phyloP scores from a whole-genome alignment of 2,888 invertebrate genomes.

The Dasypolia templi region DNA sequence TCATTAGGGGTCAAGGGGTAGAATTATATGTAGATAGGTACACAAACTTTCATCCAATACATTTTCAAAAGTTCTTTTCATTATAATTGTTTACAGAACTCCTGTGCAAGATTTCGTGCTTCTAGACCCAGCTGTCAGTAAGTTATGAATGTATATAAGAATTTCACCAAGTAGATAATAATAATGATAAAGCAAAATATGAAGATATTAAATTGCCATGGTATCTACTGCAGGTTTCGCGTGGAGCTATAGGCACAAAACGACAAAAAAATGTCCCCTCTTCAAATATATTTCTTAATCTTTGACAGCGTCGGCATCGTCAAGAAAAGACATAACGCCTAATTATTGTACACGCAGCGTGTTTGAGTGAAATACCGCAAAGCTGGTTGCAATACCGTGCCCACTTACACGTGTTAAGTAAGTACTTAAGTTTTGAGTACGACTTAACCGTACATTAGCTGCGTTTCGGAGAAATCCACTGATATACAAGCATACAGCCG shows the following conservation, averaged over 20 bases:
- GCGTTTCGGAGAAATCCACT: slow-evolving; percentile 56
- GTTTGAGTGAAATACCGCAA: slow-evolving; percentile 70
- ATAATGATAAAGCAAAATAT: background rate
- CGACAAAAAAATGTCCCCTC: background rate
- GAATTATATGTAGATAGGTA: too few species aligned
- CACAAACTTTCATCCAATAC: background rate
- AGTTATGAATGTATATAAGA: background rate
- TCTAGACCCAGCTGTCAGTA: background rate
- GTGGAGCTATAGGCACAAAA: slow-evolving; percentile 26
- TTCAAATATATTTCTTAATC: slow-evolving; percentile 52
- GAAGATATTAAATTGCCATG: background rate
- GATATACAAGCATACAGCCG: slow-evolving; percentile 42
- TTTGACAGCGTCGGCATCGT: slow-evolving; percentile 56
- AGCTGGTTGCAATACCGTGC: slow-evolving; percentile 61
- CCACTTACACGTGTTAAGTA: slow-evolving; percentile 71
- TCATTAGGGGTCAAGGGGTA: too few species aligned
- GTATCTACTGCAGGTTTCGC: background rate
- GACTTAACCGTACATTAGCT: slow-evolving; percentile 63
- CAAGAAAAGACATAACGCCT: slow-evolving; percentile 61
- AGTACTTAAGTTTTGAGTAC: slow-evolving; percentile 69
- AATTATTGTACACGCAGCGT: slow-evolving; percentile 68
- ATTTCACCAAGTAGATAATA: too few species aligned
- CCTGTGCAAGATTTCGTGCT: background rate
- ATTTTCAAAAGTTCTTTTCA: background rate
- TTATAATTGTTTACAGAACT: too few species aligned